phyloP scores from a whole-genome alignment of 2,113 vertebrate species.

The Paedocypris sp. region DNA sequence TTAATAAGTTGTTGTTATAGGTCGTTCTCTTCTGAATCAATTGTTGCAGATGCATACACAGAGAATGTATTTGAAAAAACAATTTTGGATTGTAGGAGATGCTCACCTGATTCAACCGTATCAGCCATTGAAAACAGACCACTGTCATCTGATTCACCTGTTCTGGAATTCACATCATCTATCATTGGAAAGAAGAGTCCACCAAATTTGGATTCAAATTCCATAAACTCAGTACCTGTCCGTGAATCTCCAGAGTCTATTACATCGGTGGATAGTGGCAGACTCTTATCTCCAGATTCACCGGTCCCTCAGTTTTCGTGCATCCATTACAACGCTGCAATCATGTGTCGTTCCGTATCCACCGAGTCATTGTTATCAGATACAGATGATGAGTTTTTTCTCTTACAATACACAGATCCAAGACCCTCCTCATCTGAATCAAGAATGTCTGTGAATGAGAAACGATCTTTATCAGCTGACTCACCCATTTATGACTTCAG shows the following conservation, averaged over 20 bases:
- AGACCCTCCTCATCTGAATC: slow-evolving; percentile 45
- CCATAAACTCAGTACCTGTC: too few species aligned
- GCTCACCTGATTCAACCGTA: slow-evolving; percentile 40
- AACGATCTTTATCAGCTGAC: slow-evolving; percentile 34
- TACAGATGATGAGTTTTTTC: slow-evolving; percentile 21
- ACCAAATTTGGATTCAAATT: too few species aligned
- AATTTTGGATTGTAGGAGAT: slow-evolving; percentile 31
- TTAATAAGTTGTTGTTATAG: background rate
- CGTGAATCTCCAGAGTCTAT: slow-evolving; percentile 29
- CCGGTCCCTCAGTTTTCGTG: slow-evolving; percentile 33
- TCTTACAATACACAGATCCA: slow-evolving; percentile 15
- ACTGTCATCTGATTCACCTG: slow-evolving; percentile 33
- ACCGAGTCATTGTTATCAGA: slow-evolving; percentile 34
- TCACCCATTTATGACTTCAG: slow-evolving; percentile 39
- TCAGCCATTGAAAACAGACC: slow-evolving; percentile 19
- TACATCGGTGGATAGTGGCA: slow-evolving; percentile 34
- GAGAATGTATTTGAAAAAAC: slow-evolving; percentile 4
- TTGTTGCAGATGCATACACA: slow-evolving; percentile 29
- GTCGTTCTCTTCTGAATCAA: slow-evolving; percentile 29
- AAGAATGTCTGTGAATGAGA: slow-evolving; percentile 28
- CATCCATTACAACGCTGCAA: background rate
- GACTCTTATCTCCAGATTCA: background rate
- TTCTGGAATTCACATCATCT: slow-evolving; percentile 18
- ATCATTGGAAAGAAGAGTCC: too few species aligned
- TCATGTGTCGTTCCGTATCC: slow-evolving; percentile 20